Evolutionary conservation across 2,797 vertebrate genomes (phyloP), one percentile per base, ranked within the genome.

Genomic region (Eulemur albifrons): DNA sequence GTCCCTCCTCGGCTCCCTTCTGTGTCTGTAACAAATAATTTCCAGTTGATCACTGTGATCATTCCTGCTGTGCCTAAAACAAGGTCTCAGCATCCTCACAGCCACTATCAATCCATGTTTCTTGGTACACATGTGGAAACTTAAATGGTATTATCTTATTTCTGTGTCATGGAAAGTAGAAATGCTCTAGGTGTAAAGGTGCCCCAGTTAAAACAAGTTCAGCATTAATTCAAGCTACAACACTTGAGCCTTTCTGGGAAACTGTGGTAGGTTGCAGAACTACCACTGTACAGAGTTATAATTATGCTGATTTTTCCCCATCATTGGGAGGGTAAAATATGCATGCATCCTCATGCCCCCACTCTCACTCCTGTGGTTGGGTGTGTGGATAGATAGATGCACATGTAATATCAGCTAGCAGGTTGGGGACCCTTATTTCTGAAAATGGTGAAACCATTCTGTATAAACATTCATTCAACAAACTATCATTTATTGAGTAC

Each of bases 31-130:
- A 30, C 72, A 59, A 32, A 14, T 20, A 30, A 43, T 73, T 38
- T 38, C 59, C 5, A 0, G 0, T 69, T n/a, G 1, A 0, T 59
- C 20, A 1, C 40, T 32, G 0, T 35, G 30, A 5, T 67, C 35
- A 13, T 27, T 70, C 43, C 70, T 23, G 10, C 77, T 7, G 3
- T 23, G 52, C 32, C 43, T 10, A 43, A 15, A 45, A 25, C 27
- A 40, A 43, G 61, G 23, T 23, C 70, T 50, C 38, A 61, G 80
- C 45, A 30, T 52, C 54, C 27, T 61, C 27, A 11, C 1, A 25
- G 6, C 59, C 23, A 13, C 38, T 59, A 1, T 11, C 13, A 30
- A 0, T 35, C 83, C 30, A n/a, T 17, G 4, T 70, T 1, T 57
- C 6, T 40, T 30, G n/a, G 14, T 69, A 3, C 30, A 50, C 0